phyloP scores from a whole-genome alignment of 2,888 invertebrate genomes.

The Hypena proboscidalis region DNA sequence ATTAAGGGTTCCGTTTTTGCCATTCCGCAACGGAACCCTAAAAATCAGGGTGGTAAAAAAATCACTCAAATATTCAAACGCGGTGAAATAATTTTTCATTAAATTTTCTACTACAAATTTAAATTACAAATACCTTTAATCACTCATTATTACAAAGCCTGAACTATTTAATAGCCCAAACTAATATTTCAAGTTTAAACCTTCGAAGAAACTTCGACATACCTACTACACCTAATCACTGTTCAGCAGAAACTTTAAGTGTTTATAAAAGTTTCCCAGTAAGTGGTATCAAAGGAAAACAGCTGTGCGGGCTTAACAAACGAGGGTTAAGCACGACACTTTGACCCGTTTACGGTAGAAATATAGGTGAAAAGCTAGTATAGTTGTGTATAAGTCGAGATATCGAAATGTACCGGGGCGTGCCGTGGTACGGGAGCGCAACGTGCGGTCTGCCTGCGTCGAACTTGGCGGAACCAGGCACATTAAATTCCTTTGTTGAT shows the following conservation, averaged over 20 bases:
- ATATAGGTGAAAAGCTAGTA: conserved; percentile 57
- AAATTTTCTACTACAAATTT: too few species aligned
- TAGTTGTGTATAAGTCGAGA: conserved; percentile 38
- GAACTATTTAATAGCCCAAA: too few species aligned
- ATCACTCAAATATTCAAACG: too few species aligned
- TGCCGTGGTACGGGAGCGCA: conserved; percentile 20
- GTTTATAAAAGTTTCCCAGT: conserved; percentile 39
- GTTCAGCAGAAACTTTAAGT: conserved; percentile 40
- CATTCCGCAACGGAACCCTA: too few species aligned
- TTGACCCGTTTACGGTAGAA: conserved; percentile 55
- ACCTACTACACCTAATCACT: background rate
- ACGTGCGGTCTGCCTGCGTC: conserved; percentile 30
- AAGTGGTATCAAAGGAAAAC: conserved; percentile 47
- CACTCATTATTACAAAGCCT: too few species aligned
- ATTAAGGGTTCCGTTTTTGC: too few species aligned
- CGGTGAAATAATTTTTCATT: too few species aligned
- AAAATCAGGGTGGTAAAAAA: too few species aligned
- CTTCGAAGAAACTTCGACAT: too few species aligned
- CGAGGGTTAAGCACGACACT: conserved; percentile 61
- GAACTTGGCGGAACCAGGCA: conserved; percentile 37
- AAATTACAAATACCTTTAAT: too few species aligned
- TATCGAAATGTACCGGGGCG: conserved; percentile 44
- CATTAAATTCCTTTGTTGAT: conserved; percentile 34
- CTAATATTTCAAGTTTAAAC: too few species aligned
- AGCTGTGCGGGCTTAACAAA: conserved; percentile 57